A percentile compares a stretch with the other conserved stretches of the same genome.
Conservation (phyloP, 1,140 invertebrate genomes). For the Sinonovacula constricta region DNA sequence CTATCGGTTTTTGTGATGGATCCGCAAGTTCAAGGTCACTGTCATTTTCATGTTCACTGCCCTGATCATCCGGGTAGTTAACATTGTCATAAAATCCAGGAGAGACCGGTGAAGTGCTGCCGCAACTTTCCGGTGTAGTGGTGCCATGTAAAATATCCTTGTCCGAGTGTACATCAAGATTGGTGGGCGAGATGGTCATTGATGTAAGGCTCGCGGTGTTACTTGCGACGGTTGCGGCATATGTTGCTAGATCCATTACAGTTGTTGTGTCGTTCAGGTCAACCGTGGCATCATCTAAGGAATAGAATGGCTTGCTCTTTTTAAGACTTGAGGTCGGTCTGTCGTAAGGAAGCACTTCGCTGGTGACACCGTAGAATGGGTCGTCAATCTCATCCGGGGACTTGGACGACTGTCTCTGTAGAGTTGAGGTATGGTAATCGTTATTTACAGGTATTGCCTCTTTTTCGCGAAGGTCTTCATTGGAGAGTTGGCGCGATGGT, state of each 20-base stretch:
- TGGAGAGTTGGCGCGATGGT: conserved; percentile 63
- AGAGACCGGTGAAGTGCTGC: conserved; percentile 68
- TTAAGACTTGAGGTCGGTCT: conserved; percentile 36
- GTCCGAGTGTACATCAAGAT: conserved; percentile 52
- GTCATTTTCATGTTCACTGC: conserved; percentile 55
- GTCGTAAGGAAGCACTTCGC: conserved; percentile 51
- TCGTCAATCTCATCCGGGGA: conserved; percentile 69
- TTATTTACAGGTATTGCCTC: conserved; percentile 43
- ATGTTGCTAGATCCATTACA: conserved; percentile 75
- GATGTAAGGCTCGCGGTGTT: conserved; percentile 76
- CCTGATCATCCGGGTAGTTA: conserved; percentile 21
- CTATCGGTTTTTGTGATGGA: conserved; percentile 75
- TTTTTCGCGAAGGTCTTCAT: conserved; percentile 65
- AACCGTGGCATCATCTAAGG: conserved; percentile 29
- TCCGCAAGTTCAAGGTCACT: conserved; percentile 74
- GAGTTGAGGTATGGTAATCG: conserved; percentile 51
- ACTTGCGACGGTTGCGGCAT: conserved; percentile 76
- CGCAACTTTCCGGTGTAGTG: conserved; percentile 70
- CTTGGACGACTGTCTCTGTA: conserved; percentile 63
- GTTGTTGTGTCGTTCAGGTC: conserved; percentile 54
- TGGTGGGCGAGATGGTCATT: conserved; percentile 76
- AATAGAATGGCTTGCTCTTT: conserved; percentile 50
- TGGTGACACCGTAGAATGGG: conserved; percentile 55
- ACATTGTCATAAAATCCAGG: conserved; percentile 71
- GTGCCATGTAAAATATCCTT: conserved; percentile 25